These are phyloP conservation scores for Corynorhinus townsendii DNA, from an alignment of 2,113 vertebrate genomes.

Conservation along the genomic window DNA sequence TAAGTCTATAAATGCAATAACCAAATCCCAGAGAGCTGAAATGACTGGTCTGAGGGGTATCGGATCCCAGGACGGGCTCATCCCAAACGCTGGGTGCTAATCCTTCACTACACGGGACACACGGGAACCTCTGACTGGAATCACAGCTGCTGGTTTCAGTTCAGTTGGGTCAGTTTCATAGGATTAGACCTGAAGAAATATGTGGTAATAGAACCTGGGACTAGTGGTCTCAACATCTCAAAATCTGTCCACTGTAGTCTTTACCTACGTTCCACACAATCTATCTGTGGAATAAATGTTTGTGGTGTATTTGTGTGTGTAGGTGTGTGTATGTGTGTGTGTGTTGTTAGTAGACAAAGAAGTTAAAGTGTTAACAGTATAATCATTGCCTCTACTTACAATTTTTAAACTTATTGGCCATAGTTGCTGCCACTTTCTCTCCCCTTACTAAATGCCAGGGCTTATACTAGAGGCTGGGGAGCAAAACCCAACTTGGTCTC, in stretches of 20 bases:
- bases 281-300: background rate
- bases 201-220: background rate
- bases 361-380: background rate
- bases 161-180: background rate
- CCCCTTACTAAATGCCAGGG: background rate
- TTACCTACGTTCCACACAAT: background rate
- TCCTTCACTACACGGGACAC: accelerated
- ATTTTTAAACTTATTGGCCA: background rate
- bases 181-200: background rate
- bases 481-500: background rate
- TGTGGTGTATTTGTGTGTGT: background rate
- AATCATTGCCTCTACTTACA: background rate
- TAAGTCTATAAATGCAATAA: background rate
- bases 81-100: accelerated
- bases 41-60: no score
- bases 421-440: background rate
- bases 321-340: no score
- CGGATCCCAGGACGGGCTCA: no score
- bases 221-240: background rate
- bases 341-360: background rate
- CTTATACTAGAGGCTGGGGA: background rate
- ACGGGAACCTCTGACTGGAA: background rate
- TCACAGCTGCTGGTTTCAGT: background rate
- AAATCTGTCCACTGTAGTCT: background rate
- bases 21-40: background rate